Conservation (phyloP, 2,113 vertebrate species). For the Atlantisia rogersi region DNA sequence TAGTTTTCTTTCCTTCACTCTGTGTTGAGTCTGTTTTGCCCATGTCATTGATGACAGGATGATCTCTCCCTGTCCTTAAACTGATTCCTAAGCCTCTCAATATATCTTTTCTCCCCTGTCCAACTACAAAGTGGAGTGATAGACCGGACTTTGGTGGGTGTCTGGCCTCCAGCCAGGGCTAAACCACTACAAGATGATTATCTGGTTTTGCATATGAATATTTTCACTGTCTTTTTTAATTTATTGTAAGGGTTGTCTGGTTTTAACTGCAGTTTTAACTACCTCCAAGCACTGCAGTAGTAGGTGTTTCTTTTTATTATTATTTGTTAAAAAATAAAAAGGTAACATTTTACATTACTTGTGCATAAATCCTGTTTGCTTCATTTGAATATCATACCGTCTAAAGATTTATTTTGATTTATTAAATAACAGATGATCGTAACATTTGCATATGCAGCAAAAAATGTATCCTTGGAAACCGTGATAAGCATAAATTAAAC, state of each 20-base stretch:
- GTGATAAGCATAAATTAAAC: slow-evolving; percentile 6
- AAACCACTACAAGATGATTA: not conserved
- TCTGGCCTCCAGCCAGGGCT: too few species aligned
- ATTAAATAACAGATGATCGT: slow-evolving; percentile 14
- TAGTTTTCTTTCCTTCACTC: too few species aligned
- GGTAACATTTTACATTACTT: not conserved
- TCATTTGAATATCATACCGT: not conserved
- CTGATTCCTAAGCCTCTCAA: too few species aligned
- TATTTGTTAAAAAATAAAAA: not conserved
- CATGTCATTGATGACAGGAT: too few species aligned
- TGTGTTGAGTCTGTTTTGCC: too few species aligned
- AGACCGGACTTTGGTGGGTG: too few species aligned
- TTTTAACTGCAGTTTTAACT: not conserved
- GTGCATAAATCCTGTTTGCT: not conserved
- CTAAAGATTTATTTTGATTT: slow-evolving; percentile 23
- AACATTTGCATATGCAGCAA: not conserved
- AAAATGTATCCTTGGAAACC: slow-evolving; percentile 29
- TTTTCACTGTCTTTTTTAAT: not conserved
- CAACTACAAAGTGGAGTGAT: too few species aligned
- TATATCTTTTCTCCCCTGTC: too few species aligned
- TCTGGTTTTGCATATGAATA: not conserved
- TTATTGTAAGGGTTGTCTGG: not conserved
- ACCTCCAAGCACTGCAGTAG: not conserved
- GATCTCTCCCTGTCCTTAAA: too few species aligned
- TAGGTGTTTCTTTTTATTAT: not conserved